phyloP scores from a whole-genome alignment of 2,113 vertebrate species.

The Rafetus swinhoei region DNA sequence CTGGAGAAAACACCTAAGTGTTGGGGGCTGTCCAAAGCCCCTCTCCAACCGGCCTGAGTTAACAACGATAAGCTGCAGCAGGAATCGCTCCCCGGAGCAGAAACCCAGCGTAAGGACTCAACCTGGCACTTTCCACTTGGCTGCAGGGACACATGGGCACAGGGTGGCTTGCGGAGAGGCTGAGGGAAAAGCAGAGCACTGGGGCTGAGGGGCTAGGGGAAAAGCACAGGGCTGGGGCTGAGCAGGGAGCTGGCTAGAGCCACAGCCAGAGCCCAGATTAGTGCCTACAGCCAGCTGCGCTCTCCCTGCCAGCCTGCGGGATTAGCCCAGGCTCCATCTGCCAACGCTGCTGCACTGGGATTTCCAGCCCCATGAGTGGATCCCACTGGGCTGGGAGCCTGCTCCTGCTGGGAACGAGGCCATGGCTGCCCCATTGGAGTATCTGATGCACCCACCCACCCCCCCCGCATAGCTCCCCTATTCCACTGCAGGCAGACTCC shows the following conservation, averaged over 20 bases:
- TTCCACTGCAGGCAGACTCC: neutral
- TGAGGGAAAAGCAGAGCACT: neutral
- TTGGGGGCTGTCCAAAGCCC: neutral
- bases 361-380: neutral
- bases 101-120: too few relatives aligned
- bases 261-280: neutral
- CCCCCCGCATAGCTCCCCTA: too few relatives aligned
- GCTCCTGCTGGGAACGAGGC: neutral
- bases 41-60: neutral
- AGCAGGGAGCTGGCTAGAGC: neutral
- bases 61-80: too few relatives aligned
- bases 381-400: neutral
- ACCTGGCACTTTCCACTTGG: too few relatives aligned
- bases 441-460: neutral
- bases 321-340: neutral
- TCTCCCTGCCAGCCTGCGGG: neutral
- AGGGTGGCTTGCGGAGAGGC: too few relatives aligned
- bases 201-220: neutral
- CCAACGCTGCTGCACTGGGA: neutral
- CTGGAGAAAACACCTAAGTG: too few relatives aligned
- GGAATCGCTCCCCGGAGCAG: too few relatives aligned
- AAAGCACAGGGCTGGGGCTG: neutral
- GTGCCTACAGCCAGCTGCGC: neutral
- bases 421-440: neutral
- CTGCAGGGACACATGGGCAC: too few relatives aligned